Percentiles rank a stretch among this genome's conserved stretches.
phyloP scores from a whole-genome alignment of 2,797 vertebrate species.

The Siniperca undulata region DNA sequence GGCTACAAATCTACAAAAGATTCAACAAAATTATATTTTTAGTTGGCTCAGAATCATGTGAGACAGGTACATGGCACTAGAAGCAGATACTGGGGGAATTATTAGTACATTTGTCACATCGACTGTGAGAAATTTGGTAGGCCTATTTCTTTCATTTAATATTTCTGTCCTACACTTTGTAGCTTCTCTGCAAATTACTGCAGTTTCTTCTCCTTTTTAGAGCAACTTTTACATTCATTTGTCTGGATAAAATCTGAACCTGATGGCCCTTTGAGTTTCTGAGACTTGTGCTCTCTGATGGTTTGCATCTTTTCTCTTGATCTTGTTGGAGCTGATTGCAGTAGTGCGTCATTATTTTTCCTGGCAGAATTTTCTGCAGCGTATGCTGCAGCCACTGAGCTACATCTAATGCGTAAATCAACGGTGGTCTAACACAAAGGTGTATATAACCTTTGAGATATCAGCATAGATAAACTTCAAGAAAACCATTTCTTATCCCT shows the following conservation, averaged over 20 bases:
- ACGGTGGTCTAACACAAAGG: slow-evolving; percentile 53
- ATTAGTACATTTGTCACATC: slow-evolving; percentile 4
- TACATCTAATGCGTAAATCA: slow-evolving; percentile 68
- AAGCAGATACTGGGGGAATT: slow-evolving; percentile 7
- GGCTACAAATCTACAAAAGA: background rate
- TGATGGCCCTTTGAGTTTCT: slow-evolving; percentile 13
- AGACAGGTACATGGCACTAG: background rate
- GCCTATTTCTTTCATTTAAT: slow-evolving; percentile 1
- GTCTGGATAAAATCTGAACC: slow-evolving; percentile 13
- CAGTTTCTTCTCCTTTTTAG: background rate
- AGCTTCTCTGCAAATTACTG: slow-evolving; percentile 14
- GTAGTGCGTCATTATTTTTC: slow-evolving; percentile 55
- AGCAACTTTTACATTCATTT: slow-evolving; percentile 26
- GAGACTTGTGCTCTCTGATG: slow-evolving; percentile 23
- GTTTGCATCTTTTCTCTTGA: slow-evolving; percentile 42
- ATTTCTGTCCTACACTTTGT: background rate
- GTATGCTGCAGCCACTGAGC: slow-evolving; percentile 56
- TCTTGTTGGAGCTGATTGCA: slow-evolving; percentile 49
- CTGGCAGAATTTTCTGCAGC: slow-evolving; percentile 54
- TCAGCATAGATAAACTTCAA: slow-evolving; percentile 73
- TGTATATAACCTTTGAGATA: slow-evolving; percentile 66
- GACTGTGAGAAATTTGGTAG: background rate
- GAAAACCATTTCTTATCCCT: slow-evolving; percentile 63
- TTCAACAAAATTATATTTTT: background rate
- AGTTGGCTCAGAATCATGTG: background rate